A percentile compares a stretch with the other conserved stretches of the same genome.
Conservation (phyloP, 2,797 vertebrate species). For the Falco berigora region DNA sequence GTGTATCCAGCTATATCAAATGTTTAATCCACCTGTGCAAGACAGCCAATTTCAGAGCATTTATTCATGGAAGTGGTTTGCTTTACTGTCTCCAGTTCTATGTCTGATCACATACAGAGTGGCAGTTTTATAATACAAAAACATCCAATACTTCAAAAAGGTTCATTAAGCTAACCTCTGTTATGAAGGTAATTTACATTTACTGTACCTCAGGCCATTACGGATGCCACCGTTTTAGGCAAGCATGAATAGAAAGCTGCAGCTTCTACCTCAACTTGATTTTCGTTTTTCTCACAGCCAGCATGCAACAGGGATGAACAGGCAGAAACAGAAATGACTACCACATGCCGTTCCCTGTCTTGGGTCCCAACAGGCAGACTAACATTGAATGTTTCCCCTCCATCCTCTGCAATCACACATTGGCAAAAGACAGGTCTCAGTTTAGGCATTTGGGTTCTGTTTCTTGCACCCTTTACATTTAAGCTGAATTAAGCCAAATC, state of each 20-base stretch:
- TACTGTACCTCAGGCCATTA: conserved; percentile 1
- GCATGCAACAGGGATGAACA: background rate
- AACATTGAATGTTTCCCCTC: background rate
- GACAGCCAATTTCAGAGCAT: conserved; percentile 1
- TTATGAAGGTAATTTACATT: conserved; percentile 33
- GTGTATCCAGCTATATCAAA: background rate
- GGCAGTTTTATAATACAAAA: conserved; percentile 14
- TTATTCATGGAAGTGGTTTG: conserved; percentile 12
- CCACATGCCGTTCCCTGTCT: background rate
- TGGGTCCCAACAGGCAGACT: background rate
- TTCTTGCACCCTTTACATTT: background rate
- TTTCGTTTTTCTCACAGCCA: conserved; percentile 2
- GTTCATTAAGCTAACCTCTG: conserved; percentile 36
- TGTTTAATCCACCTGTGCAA: conserved; percentile 11
- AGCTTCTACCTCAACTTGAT: background rate
- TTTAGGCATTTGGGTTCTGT: background rate
- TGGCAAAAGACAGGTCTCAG: background rate
- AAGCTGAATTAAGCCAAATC: background rate
- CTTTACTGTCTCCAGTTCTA: background rate
- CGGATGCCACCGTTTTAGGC: background rate
- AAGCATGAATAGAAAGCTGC: conserved; percentile 3
- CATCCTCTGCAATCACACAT: background rate
- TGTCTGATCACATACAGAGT: background rate
- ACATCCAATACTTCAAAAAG: conserved; percentile 20
- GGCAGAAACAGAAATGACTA: background rate